Conservation (phyloP, 1,140 invertebrate species). For the Thaumetopoea pityocampa region DNA sequence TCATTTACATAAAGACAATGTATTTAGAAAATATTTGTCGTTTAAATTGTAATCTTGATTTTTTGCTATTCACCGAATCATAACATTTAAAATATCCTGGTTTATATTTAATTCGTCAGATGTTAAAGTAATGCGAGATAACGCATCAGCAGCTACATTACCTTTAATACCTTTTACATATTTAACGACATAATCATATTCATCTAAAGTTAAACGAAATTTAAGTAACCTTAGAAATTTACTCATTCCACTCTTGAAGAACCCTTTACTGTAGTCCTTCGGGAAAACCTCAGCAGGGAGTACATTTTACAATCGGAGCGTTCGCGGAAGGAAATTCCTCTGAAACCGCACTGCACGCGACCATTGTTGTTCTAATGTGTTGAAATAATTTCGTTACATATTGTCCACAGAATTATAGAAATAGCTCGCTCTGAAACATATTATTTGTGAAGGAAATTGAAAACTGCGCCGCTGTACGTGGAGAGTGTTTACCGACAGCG, state of each 20-base stretch:
- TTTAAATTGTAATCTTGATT: neutral
- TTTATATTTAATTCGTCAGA: conserved; percentile 3
- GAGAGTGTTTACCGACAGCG: conserved; percentile 27
- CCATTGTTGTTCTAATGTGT: no score
- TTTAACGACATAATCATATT: conserved; percentile 1
- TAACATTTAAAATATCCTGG: neutral
- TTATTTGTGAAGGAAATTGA: conserved; percentile 25
- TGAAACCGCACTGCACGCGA: no score
- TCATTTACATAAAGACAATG: neutral
- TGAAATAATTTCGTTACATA: no score
- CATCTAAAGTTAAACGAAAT: conserved; percentile 1
- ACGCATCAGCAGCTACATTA: conserved; percentile 1
- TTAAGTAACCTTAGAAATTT: neutral
- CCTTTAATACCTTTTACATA: conserved; percentile 1
- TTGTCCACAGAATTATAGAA: no score
- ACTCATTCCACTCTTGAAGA: no score
- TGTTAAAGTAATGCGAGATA: neutral
- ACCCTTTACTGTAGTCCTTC: no score
- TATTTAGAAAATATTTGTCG: conserved; percentile 1
- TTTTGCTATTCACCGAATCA: neutral
- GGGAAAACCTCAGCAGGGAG: no score
- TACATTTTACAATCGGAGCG: no score
- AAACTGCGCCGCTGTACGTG: conserved; percentile 12
- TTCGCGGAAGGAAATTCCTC: no score
- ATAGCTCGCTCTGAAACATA: neutral